Percentiles rank a stretch among this genome's conserved stretches.
These are phyloP conservation scores for Nephila pilipes DNA, from an alignment of 1,140 invertebrate genomes.

Conservation along the genomic window DNA sequence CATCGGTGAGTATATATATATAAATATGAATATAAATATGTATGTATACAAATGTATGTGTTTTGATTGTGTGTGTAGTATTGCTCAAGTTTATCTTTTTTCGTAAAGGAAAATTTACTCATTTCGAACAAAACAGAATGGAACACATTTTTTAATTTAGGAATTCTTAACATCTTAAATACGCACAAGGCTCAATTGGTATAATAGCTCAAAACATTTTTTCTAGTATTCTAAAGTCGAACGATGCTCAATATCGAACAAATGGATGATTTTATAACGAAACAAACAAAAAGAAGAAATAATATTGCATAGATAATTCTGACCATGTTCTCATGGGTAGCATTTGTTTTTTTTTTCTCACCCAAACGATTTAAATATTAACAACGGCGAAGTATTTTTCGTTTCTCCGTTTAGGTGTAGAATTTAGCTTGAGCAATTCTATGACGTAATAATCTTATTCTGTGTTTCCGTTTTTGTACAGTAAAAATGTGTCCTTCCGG, in stretches of 20 bases:
- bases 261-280: background rate
- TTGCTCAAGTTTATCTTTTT: constrained; percentile 68
- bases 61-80: constrained; percentile 63
- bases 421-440: constrained; percentile 66
- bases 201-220: constrained; percentile 51
- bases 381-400: background rate
- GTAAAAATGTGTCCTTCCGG: constrained; percentile 25
- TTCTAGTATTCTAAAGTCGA: constrained; percentile 7
- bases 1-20: constrained; percentile 63
- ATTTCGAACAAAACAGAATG: constrained; percentile 7
- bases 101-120: background rate
- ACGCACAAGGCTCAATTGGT: constrained; percentile 67
- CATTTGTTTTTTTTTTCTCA: background rate
- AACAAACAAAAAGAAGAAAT: background rate
- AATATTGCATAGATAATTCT: background rate
- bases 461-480: constrained; percentile 61
- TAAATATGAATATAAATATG: constrained; percentile 74
- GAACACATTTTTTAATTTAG: background rate
- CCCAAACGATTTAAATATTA: background rate
- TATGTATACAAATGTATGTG: constrained; percentile 73
- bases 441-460: constrained; percentile 39
- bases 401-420: background rate
- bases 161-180: constrained; percentile 1
- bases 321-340: background rate
- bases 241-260: constrained; percentile 35